Evolutionary conservation across 2,888 invertebrate genomes (phyloP).

Genomic region (Athripsodes cinereus): DNA sequence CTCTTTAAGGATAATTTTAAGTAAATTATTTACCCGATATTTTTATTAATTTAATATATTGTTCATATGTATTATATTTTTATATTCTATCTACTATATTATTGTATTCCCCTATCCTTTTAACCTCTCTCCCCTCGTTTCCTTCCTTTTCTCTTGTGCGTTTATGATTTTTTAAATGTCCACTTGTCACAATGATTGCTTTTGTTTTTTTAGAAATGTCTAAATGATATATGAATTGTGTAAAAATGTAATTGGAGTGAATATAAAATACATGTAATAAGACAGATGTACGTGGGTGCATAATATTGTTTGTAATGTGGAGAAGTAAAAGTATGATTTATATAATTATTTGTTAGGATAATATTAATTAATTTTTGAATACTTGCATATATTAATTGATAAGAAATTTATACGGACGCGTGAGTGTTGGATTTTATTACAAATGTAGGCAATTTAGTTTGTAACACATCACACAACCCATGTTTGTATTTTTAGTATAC

Average conservation of each 20-base stretch:
- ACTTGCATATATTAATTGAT: neutral
- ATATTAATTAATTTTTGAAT: neutral
- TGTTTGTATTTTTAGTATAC: conserved; percentile 19
- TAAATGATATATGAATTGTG: neutral
- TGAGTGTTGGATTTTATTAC: conserved; percentile 16
- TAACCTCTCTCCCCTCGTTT: neutral
- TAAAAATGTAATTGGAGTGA: neutral
- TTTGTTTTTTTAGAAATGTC: neutral
- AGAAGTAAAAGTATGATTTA: neutral
- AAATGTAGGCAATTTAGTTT: conserved; percentile 23
- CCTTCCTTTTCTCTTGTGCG: neutral
- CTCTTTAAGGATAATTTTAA: neutral
- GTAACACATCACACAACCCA: conserved; percentile 18
- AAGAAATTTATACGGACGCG: neutral
- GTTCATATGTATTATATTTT: neutral
- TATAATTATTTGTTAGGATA: neutral
- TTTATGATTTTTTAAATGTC: neutral
- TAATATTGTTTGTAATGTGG: neutral
- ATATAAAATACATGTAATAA: neutral
- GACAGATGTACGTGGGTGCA: too few species aligned
- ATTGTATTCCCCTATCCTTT: too few species aligned
- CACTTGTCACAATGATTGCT: neutral
- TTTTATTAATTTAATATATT: neutral
- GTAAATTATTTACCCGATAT: neutral
- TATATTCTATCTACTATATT: neutral